phyloP scores from a whole-genome alignment of 2,888 invertebrate genomes.

The Xestobium rufovillosum region DNA sequence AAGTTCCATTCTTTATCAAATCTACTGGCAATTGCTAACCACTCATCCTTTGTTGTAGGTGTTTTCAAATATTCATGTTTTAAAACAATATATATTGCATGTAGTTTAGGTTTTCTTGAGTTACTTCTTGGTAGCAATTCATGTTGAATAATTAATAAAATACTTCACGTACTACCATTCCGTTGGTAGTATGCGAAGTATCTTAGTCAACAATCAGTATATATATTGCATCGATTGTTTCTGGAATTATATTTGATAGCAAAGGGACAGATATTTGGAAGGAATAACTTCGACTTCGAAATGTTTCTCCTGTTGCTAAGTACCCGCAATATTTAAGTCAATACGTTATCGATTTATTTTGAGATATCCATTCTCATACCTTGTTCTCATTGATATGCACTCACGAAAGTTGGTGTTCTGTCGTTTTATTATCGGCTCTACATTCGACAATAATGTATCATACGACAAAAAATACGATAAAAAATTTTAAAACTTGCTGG shows the following conservation, averaged over 20 bases:
- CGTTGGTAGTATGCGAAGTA: too few species aligned
- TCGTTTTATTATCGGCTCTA: slow-evolving; percentile 16
- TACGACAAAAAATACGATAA: slow-evolving; percentile 18
- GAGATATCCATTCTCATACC: slow-evolving; percentile 11
- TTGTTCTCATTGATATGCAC: slow-evolving; percentile 12
- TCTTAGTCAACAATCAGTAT: too few species aligned
- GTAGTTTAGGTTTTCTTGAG: too few species aligned
- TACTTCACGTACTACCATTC: too few species aligned
- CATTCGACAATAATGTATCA: slow-evolving; percentile 11
- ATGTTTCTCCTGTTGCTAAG: slow-evolving; percentile 12
- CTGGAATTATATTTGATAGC: slow-evolving; percentile 9
- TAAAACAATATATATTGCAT: too few species aligned
- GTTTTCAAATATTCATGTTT: slow-evolving; percentile 3
- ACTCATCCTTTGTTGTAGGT: too few species aligned
- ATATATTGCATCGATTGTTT: slow-evolving; percentile 12
- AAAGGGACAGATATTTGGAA: slow-evolving; percentile 13
- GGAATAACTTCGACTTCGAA: slow-evolving; percentile 11
- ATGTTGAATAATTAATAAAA: too few species aligned
- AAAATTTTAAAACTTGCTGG: slow-evolving; percentile 9
- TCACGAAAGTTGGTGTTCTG: slow-evolving; percentile 14
- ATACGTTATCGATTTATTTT: too few species aligned
- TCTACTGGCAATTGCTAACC: too few species aligned
- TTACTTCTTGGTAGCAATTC: too few species aligned
- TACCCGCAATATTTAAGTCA: too few species aligned
- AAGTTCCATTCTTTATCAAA: too few species aligned